Conservation (phyloP, 2,113 vertebrate genomes). For the Strigops habroptila region DNA sequence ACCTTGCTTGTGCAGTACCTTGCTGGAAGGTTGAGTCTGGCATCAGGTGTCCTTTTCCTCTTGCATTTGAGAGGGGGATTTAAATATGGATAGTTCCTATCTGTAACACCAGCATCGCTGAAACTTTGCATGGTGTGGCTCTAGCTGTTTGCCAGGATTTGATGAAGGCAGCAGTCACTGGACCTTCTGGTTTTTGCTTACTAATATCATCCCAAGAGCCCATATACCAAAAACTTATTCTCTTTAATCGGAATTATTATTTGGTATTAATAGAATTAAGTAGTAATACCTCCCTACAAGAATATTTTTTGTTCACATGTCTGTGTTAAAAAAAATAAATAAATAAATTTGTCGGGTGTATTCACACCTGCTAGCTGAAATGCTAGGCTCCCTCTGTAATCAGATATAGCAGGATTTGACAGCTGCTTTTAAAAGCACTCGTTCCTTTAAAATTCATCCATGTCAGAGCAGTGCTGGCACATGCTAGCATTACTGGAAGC, state of each 20-base stretch:
- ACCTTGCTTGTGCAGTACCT: neutral
- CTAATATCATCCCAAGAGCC: neutral
- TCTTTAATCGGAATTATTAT: neutral
- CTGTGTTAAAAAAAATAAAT: neutral
- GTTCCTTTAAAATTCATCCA: neutral
- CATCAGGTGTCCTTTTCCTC: neutral
- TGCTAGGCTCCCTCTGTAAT: neutral
- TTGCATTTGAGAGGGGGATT: rapidly evolving
- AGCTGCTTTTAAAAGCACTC: neutral
- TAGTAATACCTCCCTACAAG: neutral
- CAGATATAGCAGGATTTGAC: neutral
- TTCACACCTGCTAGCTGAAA: neutral
- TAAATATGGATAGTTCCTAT: neutral
- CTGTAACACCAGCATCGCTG: neutral
- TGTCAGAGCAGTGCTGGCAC: neutral
- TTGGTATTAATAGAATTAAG: neutral
- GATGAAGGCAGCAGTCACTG: neutral
- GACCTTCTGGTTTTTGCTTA: neutral
- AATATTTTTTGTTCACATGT: neutral
- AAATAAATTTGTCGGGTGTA: neutral
- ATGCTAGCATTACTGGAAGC: neutral
- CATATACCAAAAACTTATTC: neutral
- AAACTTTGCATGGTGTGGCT: neutral
- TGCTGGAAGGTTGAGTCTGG: neutral
- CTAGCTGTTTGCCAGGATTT: neutral